phyloP scores from a whole-genome alignment of 2,888 invertebrate genomes.

The Leptothorax acervorum region DNA sequence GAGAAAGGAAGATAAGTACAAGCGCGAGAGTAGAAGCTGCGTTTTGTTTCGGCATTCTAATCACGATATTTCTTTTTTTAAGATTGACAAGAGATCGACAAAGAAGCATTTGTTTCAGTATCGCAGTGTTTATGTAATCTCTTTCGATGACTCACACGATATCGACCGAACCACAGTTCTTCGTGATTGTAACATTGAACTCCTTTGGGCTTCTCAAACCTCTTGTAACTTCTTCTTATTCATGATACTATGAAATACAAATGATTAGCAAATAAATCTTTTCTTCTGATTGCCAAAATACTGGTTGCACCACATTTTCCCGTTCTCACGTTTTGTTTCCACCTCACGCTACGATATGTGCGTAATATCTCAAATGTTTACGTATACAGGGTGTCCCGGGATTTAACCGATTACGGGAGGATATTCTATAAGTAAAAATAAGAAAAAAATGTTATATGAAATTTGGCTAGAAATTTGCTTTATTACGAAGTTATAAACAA shows the following conservation, averaged over 20 bases:
- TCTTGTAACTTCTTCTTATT: constrained; percentile 49
- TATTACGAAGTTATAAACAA: too few species aligned
- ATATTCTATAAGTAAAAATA: too few species aligned
- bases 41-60: background rate
- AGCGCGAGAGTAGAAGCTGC: background rate
- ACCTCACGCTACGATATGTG: background rate
- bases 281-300: constrained; percentile 16
- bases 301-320: background rate
- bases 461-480: too few species aligned
- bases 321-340: background rate
- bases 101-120: constrained; percentile 1
- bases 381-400: too few species aligned
- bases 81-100: too few species aligned
- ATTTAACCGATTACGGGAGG: too few species aligned
- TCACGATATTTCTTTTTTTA: background rate
- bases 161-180: constrained; percentile 31
- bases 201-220: constrained; percentile 36
- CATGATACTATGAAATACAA: constrained; percentile 46
- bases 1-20: constrained; percentile 6
- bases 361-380: too few species aligned
- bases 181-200: constrained; percentile 39
- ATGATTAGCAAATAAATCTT: constrained; percentile 49
- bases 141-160: constrained; percentile 22
- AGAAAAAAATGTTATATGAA: too few species aligned
- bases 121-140: background rate